Conservation (phyloP, 2,888 invertebrate genomes). For the Epiblema foenella region DNA sequence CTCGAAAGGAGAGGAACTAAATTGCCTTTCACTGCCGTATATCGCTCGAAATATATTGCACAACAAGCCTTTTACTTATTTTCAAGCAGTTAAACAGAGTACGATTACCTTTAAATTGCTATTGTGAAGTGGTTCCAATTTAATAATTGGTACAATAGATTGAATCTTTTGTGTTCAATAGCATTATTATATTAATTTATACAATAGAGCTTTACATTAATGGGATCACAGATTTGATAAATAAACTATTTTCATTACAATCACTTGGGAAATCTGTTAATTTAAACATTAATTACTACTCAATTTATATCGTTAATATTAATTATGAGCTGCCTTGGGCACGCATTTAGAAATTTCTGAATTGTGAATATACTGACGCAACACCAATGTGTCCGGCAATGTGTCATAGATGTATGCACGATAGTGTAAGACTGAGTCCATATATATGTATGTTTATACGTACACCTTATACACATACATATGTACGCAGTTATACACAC, state of each 20-base stretch:
- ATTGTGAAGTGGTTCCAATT: conserved; percentile 12
- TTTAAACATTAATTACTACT: too few relatives aligned
- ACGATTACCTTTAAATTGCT: conserved; percentile 29
- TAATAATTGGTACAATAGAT: conserved; percentile 13
- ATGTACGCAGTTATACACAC: too few relatives aligned
- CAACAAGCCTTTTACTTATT: conserved; percentile 42
- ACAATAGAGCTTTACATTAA: not conserved
- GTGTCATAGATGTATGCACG: too few relatives aligned
- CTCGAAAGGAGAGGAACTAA: conserved; percentile 40
- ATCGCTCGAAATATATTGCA: conserved; percentile 34
- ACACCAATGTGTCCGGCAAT: too few relatives aligned
- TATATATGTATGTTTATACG: too few relatives aligned
- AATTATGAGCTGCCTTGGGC: too few relatives aligned
- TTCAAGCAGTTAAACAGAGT: conserved; percentile 33
- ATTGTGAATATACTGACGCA: too few relatives aligned
- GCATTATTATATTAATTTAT: conserved; percentile 17
- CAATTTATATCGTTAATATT: too few relatives aligned
- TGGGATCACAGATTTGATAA: not conserved
- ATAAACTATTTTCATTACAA: not conserved
- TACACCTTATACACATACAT: too few relatives aligned
- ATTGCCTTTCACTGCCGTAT: conserved; percentile 43
- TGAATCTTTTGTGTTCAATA: conserved; percentile 9
- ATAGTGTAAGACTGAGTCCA: too few relatives aligned
- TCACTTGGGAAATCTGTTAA: not conserved
- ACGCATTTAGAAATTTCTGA: too few relatives aligned